Conservation (phyloP, 2,113 vertebrate species). For the Chunga burmeisteri region DNA sequence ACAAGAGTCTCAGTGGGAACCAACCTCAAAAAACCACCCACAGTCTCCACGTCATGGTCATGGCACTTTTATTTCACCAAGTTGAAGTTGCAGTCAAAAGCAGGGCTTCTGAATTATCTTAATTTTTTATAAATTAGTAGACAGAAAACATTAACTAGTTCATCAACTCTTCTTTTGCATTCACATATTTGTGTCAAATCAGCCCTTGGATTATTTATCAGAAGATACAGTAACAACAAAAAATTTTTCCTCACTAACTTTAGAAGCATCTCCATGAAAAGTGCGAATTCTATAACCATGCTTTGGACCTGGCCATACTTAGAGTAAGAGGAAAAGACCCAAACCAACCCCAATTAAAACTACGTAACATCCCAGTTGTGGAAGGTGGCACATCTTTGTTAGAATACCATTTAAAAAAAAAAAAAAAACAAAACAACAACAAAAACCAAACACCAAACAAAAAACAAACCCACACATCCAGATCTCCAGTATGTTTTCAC, state of each 20-base stretch:
- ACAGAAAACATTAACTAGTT: not conserved
- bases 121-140: not conserved
- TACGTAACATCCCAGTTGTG: not conserved
- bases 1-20: not conserved
- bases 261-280: not conserved
- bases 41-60: not conserved
- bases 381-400: not conserved
- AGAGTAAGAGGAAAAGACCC: not conserved
- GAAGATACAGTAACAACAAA: not conserved
- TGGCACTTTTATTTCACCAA: not conserved
- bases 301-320: not conserved
- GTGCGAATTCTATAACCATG: not conserved
- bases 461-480: not conserved
- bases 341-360: not conserved
- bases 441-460: not conserved
- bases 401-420: not conserved
- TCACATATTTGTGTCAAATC: not conserved
- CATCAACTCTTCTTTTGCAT: not conserved
- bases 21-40: not conserved
- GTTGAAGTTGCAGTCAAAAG: not conserved
- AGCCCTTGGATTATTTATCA: not conserved
- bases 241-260: not conserved
- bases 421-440: not conserved
- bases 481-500: not conserved
- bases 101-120: not conserved